These are phyloP conservation scores for Anorthoa munda DNA, from an alignment of 2,888 invertebrate genomes.

Conservation along the genomic window DNA sequence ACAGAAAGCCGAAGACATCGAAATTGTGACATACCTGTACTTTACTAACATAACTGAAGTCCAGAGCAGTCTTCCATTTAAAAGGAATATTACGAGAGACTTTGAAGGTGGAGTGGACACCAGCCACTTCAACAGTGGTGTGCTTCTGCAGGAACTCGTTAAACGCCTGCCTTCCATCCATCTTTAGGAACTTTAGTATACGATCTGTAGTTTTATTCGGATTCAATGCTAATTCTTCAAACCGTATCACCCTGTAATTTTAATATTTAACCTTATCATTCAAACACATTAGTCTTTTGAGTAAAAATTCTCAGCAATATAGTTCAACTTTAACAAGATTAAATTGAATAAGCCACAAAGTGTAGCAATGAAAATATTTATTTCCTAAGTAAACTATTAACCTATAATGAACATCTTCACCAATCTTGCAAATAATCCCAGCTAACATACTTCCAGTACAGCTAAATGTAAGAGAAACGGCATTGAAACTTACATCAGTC, in stretches of 20 bases:
- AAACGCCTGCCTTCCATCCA: conserved; percentile 92
- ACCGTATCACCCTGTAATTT: conserved; percentile 82
- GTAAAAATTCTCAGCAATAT: neutral
- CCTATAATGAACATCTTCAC: no score
- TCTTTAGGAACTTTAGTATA: conserved; percentile 94
- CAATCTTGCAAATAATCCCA: no score
- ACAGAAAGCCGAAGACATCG: neutral
- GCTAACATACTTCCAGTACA: no score
- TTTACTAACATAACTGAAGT: conserved; percentile 93
- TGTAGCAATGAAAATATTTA: no score
- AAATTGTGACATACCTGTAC: conserved; percentile 84
- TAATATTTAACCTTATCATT: conserved; percentile 77
- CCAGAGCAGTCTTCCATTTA: conserved; percentile 95
- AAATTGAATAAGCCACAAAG: no score
- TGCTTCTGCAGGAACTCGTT: conserved; percentile 95
- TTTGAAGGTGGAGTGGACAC: conserved; percentile 96
- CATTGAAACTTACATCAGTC: conserved; percentile 92
- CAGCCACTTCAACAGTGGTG: conserved; percentile 95
- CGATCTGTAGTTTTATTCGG: conserved; percentile 93
- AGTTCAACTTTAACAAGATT: no score
- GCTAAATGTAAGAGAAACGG: neutral
- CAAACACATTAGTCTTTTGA: neutral
- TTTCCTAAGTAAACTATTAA: no score
- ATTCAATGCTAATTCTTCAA: conserved; percentile 95
- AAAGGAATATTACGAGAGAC: conserved; percentile 96